Evolutionary conservation across 2,113 vertebrate species (phyloP).

Genomic region (Miniopterus natalensis): DNA sequence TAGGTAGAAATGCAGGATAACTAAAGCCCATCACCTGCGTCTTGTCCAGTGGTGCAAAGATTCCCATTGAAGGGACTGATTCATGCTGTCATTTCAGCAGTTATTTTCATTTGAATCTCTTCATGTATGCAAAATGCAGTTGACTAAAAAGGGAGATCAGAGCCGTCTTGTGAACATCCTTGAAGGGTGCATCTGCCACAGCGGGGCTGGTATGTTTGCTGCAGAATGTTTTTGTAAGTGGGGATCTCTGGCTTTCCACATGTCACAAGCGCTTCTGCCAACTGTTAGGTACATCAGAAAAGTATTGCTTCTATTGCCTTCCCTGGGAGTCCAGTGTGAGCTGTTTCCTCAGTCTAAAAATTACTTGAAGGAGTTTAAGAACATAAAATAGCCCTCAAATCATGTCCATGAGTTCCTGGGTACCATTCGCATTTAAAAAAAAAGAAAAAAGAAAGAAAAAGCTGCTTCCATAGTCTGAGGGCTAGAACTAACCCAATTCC

Average conservation of each 20-base stretch:
- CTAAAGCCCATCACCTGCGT: background rate
- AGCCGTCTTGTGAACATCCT: constrained; percentile 13
- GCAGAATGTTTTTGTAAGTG: constrained; percentile 34
- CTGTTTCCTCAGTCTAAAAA: constrained; percentile 37
- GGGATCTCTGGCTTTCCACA: constrained; percentile 18
- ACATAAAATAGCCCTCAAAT: constrained; percentile 17
- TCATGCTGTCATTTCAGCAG: background rate
- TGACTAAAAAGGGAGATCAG: constrained; percentile 5
- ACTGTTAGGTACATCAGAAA: background rate
- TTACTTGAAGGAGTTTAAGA: constrained; percentile 1
- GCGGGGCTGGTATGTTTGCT: background rate
- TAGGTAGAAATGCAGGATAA: constrained; percentile 19
- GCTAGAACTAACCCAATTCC: background rate
- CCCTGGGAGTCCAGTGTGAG: background rate
- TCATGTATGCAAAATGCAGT: constrained; percentile 46
- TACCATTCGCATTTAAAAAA: background rate
- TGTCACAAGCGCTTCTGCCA: constrained; percentile 20
- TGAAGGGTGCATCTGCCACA: constrained; percentile 39
- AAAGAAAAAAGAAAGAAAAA: background rate
- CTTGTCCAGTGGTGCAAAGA: background rate
- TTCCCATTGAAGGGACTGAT: constrained; percentile 10
- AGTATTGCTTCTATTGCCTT: background rate
- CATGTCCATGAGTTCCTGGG: background rate
- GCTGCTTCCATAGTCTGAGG: background rate
- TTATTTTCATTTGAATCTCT: constrained; percentile 40